These are phyloP conservation scores for Ginglymostoma cirratum DNA, from an alignment of 2,113 vertebrate species.

Conservation along the genomic window DNA sequence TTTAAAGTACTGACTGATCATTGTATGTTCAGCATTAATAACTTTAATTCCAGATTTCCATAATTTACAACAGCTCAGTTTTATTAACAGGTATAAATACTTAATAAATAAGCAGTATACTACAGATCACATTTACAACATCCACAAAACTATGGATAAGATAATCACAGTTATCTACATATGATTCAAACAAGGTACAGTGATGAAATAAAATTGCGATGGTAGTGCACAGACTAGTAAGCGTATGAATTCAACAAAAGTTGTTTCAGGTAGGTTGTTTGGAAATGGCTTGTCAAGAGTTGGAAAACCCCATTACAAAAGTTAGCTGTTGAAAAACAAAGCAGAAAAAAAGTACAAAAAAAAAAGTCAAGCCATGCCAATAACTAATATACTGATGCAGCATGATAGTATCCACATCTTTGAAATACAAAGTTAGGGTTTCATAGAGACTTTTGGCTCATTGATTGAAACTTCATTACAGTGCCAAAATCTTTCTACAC, in stretches of 20 bases:
- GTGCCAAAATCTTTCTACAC: neutral
- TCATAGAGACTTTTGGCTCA: neutral
- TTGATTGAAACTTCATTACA: neutral
- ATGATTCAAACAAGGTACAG: neutral
- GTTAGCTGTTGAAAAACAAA: neutral
- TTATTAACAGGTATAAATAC: neutral
- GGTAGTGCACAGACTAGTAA: neutral
- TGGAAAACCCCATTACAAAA: neutral
- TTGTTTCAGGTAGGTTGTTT: neutral
- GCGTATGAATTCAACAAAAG: neutral
- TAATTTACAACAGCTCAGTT: neutral
- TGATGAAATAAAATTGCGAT: neutral
- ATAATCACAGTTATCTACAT: neutral
- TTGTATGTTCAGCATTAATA: neutral
- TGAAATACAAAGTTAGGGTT: neutral
- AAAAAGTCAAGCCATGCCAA: neutral
- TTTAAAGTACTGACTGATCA: neutral
- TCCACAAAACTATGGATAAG: neutral
- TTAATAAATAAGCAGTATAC: neutral
- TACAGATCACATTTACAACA: neutral
- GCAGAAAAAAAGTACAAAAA: neutral
- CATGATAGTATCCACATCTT: neutral
- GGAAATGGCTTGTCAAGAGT: neutral
- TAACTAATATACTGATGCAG: neutral
- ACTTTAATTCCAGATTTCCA: neutral